These are phyloP conservation scores for Sturmia bella DNA, from an alignment of 2,888 invertebrate genomes.

Conservation along the genomic window DNA sequence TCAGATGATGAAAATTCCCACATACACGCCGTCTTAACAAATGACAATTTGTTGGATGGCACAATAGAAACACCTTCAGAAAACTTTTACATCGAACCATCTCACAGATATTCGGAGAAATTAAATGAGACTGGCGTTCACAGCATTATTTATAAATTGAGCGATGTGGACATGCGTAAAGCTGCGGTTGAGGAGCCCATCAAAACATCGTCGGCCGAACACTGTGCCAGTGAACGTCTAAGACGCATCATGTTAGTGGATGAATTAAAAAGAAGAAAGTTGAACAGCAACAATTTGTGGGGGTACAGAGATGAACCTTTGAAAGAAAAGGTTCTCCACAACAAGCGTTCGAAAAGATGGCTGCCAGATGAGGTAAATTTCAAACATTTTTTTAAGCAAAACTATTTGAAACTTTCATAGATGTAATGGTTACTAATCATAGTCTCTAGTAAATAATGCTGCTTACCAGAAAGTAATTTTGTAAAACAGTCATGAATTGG, in stretches of 20 bases:
- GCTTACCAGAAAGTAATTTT: no score
- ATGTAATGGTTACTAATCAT: no score
- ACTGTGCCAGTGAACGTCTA: conserved; percentile 81
- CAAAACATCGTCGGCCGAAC: conserved; percentile 80
- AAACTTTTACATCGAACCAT: conserved; percentile 90
- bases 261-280: conserved; percentile 74
- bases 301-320: conserved; percentile 15
- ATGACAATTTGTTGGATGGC: conserved; percentile 94
- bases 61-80: conserved; percentile 89
- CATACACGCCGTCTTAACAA: conserved; percentile 93
- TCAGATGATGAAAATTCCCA: conserved; percentile 91
- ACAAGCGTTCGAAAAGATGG: conserved; percentile 84
- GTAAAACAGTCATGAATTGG: no score
- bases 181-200: conserved; percentile 64
- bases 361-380: conserved; percentile 85
- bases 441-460: no score
- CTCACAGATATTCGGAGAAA: conserved; percentile 82
- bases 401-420: no score
- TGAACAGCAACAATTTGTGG: conserved; percentile 13
- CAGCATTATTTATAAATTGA: conserved; percentile 91
- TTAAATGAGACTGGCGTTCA: conserved; percentile 84
- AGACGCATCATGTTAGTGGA: conserved; percentile 75
- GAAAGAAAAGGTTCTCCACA: conserved; percentile 12
- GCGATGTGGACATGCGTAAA: conserved; percentile 85
- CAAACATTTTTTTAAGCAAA: not conserved